phyloP scores from a whole-genome alignment of 2,888 invertebrate species.

The Resseliella maxima region DNA sequence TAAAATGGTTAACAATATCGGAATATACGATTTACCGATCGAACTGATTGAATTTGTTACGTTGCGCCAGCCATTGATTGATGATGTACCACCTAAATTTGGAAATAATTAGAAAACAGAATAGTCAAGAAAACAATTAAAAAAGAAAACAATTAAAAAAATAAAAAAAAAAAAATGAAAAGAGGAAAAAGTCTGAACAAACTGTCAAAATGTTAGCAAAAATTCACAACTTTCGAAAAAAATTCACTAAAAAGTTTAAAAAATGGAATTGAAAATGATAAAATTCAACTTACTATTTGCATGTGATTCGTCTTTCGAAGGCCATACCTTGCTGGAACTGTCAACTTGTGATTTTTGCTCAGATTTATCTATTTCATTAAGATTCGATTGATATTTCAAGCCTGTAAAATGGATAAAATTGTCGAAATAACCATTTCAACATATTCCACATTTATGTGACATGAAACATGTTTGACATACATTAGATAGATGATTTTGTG shows the following conservation, averaged over 20 bases:
- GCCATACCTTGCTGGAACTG: constrained; percentile 62
- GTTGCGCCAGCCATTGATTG: background rate
- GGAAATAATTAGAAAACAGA: too few relatives aligned
- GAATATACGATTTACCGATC: background rate
- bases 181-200: too few relatives aligned
- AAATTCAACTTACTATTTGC: background rate
- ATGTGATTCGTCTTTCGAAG: constrained; percentile 12
- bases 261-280: too few relatives aligned
- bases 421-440: too few relatives aligned
- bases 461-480: too few relatives aligned
- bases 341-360: constrained; percentile 74
- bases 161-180: background rate
- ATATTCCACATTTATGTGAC: too few relatives aligned
- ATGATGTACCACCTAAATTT: background rate
- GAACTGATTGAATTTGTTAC: background rate
- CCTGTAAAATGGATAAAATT: constrained; percentile 67
- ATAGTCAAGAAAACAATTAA: background rate
- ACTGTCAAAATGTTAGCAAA: too few relatives aligned
- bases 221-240: too few relatives aligned
- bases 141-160: background rate
- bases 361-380: constrained; percentile 83
- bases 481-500: too few relatives aligned
- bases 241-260: too few relatives aligned
- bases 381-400: constrained; percentile 78
- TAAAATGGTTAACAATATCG: constrained; percentile 1